These are phyloP conservation scores for Parnassius mnemosyne DNA, from an alignment of 2,888 invertebrate species.

Conservation along the genomic window DNA sequence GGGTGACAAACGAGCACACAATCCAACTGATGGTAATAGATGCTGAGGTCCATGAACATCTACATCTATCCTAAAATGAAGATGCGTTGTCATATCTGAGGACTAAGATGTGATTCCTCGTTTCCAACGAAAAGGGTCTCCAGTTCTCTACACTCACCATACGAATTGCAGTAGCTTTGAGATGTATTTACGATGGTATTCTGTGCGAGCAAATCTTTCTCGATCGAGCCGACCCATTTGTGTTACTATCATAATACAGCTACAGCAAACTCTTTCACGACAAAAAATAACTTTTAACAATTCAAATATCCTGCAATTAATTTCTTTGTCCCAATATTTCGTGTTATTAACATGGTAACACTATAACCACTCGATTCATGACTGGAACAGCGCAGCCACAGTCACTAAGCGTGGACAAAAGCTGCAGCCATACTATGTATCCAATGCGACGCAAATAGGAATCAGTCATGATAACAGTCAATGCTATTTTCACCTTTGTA, in stretches of 20 bases:
- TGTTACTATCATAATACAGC: too few species aligned
- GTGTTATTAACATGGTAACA: background rate
- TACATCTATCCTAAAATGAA: too few species aligned
- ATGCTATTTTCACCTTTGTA: background rate
- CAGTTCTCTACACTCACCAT: background rate
- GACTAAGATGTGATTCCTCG: too few species aligned
- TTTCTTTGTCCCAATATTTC: background rate
- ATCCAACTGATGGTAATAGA: too few species aligned
- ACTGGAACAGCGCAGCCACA: background rate
- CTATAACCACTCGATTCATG: background rate
- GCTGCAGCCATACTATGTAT: background rate
- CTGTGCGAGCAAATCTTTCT: too few species aligned
- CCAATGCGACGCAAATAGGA: background rate
- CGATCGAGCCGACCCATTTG: too few species aligned
- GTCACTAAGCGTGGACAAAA: slow-evolving; percentile 1
- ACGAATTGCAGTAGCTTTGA: background rate
- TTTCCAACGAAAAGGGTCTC: too few species aligned
- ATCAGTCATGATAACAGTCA: background rate
- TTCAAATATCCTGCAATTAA: background rate
- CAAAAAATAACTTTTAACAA: background rate
- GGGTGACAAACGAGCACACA: too few species aligned
- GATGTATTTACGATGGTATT: background rate
- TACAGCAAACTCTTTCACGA: too few species aligned
- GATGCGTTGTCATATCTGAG: too few species aligned
- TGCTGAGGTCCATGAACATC: too few species aligned